Evolutionary conservation across 2,113 vertebrate species (phyloP).

Genomic region (Phaethornis superciliosus): DNA sequence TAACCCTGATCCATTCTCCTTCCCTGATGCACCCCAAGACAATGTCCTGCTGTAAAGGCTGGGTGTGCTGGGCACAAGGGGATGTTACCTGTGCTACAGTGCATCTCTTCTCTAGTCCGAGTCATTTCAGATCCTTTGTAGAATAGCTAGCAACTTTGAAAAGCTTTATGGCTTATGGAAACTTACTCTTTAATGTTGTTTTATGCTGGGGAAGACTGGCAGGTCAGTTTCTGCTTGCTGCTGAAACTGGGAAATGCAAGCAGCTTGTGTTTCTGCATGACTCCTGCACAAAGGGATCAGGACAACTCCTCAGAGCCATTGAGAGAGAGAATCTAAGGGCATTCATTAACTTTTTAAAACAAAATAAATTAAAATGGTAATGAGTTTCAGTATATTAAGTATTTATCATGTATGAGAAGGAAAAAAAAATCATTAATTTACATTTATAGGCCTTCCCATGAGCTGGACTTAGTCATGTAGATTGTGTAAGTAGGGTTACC

Average conservation of each 20-base stretch:
- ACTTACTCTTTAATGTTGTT: slow-evolving; percentile 32
- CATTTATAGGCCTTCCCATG: slow-evolving; percentile 73
- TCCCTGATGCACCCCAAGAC: neutral
- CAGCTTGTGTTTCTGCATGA: slow-evolving; percentile 42
- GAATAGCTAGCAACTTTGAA: slow-evolving; percentile 51
- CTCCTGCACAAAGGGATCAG: slow-evolving; percentile 65
- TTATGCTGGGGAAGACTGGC: slow-evolving; percentile 54
- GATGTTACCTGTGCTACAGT: neutral
- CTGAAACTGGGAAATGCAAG: slow-evolving; percentile 62
- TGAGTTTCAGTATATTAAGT: slow-evolving; percentile 75
- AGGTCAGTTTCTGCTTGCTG: slow-evolving; percentile 61
- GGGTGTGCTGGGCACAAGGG: neutral
- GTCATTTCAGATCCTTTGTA: slow-evolving; percentile 62
- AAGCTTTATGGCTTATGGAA: slow-evolving; percentile 70
- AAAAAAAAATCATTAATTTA: slow-evolving; percentile 73
- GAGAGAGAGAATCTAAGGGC: slow-evolving; percentile 73
- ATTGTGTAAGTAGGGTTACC: slow-evolving; percentile 76
- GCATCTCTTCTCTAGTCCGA: slow-evolving; percentile 50
- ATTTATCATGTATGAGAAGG: slow-evolving; percentile 82
- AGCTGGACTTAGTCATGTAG: slow-evolving; percentile 74
- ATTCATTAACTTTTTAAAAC: slow-evolving; percentile 74
- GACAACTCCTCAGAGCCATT: slow-evolving; percentile 56
- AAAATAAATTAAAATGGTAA: slow-evolving; percentile 43
- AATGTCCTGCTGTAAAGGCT: neutral
- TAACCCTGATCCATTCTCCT: neutral